Conservation (phyloP, 2,888 invertebrate species). For the Ophonus ardosiacus region DNA sequence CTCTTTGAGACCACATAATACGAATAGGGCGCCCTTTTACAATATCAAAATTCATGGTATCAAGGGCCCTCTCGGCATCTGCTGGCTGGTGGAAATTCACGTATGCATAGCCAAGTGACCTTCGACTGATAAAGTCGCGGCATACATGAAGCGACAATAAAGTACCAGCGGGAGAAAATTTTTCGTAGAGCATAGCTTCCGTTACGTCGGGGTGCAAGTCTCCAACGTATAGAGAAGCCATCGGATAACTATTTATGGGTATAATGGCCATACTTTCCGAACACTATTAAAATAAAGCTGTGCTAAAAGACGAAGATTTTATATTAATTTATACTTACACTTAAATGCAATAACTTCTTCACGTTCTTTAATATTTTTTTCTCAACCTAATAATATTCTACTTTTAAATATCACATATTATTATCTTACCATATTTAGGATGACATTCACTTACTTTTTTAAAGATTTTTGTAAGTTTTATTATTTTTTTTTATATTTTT, state of each 20-base stretch:
- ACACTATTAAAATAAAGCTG: background rate
- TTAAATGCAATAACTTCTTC: background rate
- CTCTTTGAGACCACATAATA: constrained; percentile 99
- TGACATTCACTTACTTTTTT: constrained; percentile 25
- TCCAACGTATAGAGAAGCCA: constrained; percentile 99
- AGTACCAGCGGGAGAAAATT: constrained; percentile 98
- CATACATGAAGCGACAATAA: constrained; percentile 99
- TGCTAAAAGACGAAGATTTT: background rate
- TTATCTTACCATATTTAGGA: constrained; percentile 15
- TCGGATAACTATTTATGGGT: constrained; percentile 84
- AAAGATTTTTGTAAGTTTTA: constrained; percentile 39
- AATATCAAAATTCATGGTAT: constrained; percentile 99
- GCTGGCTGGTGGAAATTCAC: constrained; percentile 99
- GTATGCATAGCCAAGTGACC: constrained; percentile 99
- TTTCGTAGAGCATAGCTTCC: constrained; percentile 99
- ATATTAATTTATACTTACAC: constrained; percentile 7
- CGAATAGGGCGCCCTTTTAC: constrained; percentile 98
- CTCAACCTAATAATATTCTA: constrained; percentile 15
- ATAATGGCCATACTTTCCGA: constrained; percentile 46
- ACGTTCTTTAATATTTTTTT: background rate
- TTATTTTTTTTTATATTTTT: constrained; percentile 45
- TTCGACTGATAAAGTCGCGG: constrained; percentile 96
- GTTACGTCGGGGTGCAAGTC: constrained; percentile 99
- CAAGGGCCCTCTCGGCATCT: constrained; percentile 98
- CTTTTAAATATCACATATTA: constrained; percentile 16